phyloP scores from a whole-genome alignment of 1,140 invertebrate species.

The Drosophila watanabei region DNA sequence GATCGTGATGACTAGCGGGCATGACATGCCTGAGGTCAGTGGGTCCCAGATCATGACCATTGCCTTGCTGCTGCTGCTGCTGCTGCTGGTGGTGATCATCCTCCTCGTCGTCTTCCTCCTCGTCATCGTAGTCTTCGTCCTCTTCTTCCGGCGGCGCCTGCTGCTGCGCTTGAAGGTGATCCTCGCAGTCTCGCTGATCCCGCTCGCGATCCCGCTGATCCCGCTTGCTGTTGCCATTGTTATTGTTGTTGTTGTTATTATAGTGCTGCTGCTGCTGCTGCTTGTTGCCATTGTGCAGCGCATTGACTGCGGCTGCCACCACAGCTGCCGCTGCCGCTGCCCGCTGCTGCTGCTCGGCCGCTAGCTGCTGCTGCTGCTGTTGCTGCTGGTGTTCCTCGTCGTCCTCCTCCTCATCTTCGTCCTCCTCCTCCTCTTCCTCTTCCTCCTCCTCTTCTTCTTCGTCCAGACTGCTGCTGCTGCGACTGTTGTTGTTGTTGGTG shows the following conservation, averaged over 20 bases:
- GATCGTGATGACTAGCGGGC: constrained; percentile 28
- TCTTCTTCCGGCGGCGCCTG: constrained; percentile 52
- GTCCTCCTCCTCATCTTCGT: constrained; percentile 28
- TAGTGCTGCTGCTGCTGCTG: constrained; percentile 50
- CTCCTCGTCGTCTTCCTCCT: constrained; percentile 66
- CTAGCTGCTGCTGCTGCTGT: constrained; percentile 40
- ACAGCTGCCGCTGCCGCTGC: constrained; percentile 66
- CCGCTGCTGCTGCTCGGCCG: constrained; percentile 43
- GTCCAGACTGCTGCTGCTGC: constrained; percentile 51
- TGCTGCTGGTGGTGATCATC: constrained; percentile 41
- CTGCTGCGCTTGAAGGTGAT: constrained; percentile 39
- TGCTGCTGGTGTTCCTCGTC: constrained; percentile 27
- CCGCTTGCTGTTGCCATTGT: constrained; percentile 27
- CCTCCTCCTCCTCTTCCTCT: constrained; percentile 34
- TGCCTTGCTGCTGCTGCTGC: constrained; percentile 43
- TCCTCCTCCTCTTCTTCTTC: constrained; percentile 52
- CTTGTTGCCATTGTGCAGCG: constrained; percentile 70
- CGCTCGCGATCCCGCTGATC: constrained; percentile 7
- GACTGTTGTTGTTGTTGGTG: constrained; percentile 37
- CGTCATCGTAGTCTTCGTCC: constrained; percentile 53
- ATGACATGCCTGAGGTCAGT: constrained; percentile 61
- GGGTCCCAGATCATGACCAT: constrained; percentile 34
- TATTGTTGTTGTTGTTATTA: constrained; percentile 40
- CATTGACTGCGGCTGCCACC: constrained; percentile 67
- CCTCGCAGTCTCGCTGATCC: constrained; percentile 8